A percentile compares a stretch with the other conserved stretches of the same genome.
These are phyloP conservation scores for Hypotaenidia okinawae DNA, from an alignment of 2,797 vertebrate genomes.

Conservation along the genomic window DNA sequence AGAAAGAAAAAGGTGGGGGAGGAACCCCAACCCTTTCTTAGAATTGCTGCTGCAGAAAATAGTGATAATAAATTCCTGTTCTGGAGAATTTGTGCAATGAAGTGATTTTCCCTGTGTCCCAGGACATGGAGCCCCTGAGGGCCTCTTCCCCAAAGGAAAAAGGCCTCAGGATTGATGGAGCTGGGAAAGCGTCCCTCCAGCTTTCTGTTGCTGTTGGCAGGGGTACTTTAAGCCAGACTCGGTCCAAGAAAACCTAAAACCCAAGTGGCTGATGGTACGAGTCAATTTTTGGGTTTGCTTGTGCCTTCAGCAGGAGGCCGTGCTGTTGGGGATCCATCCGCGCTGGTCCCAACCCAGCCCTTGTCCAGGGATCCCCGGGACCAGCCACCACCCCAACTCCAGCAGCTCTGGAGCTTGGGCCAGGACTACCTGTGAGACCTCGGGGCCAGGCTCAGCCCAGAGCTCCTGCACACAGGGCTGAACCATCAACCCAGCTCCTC, in stretches of 20 bases:
- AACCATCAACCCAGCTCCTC: not conserved
- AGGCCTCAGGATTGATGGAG: not conserved
- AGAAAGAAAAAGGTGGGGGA: accelerated
- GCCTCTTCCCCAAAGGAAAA: not conserved
- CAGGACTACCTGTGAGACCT: not conserved
- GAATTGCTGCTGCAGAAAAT: not conserved
- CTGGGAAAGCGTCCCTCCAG: not conserved
- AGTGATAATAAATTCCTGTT: not conserved
- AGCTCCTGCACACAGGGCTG: not conserved
- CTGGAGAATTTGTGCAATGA: accelerated
- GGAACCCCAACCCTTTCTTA: not conserved
- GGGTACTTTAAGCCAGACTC: not conserved
- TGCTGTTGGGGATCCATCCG: accelerated
- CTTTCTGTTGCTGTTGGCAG: not conserved
- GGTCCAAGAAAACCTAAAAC: not conserved
- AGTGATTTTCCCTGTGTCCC: not conserved
- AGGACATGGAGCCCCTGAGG: not conserved
- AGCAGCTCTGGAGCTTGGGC: not conserved
- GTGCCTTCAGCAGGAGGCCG: not conserved
- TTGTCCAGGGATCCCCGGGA: not conserved
- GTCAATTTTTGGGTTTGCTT: not conserved
- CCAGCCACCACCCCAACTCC: not conserved
- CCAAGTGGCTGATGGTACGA: not conserved
- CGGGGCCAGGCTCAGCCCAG: accelerated
- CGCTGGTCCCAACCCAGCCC: not conserved